These are phyloP conservation scores for Microctenopoma lineatum DNA, from an alignment of 2,797 vertebrate genomes.

Conservation along the genomic window DNA sequence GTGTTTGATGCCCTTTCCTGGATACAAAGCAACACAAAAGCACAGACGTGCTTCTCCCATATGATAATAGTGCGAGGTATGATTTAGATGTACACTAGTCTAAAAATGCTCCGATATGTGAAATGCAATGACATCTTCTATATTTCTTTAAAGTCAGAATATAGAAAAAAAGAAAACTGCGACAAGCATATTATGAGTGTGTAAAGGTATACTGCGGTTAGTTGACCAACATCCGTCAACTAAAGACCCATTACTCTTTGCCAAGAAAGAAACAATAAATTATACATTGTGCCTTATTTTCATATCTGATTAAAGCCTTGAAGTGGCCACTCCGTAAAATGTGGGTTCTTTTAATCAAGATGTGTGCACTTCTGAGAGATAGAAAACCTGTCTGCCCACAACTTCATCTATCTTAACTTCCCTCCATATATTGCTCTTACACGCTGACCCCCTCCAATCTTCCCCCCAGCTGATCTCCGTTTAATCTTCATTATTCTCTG, in stretches of 20 bases:
- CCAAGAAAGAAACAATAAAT: constrained; percentile 37
- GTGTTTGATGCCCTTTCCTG: constrained; percentile 65
- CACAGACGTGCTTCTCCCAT: constrained; percentile 36
- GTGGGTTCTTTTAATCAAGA: constrained; percentile 66
- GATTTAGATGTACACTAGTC: constrained; percentile 3
- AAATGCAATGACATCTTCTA: constrained; percentile 12
- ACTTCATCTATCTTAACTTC: constrained; percentile 56
- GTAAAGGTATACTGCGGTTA: constrained; percentile 3
- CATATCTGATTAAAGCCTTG: constrained; percentile 40
- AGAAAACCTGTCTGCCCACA: constrained; percentile 58
- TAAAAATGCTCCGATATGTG: constrained; percentile 15
- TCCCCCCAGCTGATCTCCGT: constrained; percentile 56
- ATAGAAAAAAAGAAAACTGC: background rate
- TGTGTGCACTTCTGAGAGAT: constrained; percentile 49
- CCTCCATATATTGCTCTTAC: constrained; percentile 58
- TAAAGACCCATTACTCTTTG: constrained; percentile 19
- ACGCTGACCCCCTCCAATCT: constrained; percentile 65
- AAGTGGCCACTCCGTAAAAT: constrained; percentile 50
- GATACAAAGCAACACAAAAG: constrained; percentile 65
- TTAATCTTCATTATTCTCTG: constrained; percentile 81
- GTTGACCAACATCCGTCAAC: background rate
- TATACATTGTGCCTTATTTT: constrained; percentile 41
- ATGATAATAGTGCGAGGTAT: constrained; percentile 17
- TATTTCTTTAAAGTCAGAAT: background rate
- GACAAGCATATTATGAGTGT: constrained; percentile 11